Evolutionary conservation across 37 sponge, comb jelly and placozoan species (phyloP).

Genomic region (Cliona cf. orientalis): DNA sequence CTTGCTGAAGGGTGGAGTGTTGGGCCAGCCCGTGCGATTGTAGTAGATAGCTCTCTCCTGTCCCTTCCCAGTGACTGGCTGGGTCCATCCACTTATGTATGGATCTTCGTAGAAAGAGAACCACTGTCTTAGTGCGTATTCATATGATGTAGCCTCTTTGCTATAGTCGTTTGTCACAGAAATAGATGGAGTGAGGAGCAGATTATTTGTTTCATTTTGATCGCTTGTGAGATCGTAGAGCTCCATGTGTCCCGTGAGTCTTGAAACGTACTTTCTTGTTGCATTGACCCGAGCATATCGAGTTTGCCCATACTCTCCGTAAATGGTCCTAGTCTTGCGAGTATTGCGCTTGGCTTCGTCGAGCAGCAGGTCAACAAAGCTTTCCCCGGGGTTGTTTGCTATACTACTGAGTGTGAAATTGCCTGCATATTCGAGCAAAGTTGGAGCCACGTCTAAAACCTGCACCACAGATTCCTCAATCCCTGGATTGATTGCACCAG

Average conservation of each 20-base stretch:
- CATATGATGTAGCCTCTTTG: not conserved
- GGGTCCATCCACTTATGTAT: slow-evolving; percentile 71
- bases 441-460: slow-evolving; percentile 75
- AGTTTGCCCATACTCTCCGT: slow-evolving; percentile 76
- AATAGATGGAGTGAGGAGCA: slow-evolving; percentile 18
- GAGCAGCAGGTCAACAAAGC: slow-evolving; percentile 37
- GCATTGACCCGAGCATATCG: slow-evolving; percentile 44
- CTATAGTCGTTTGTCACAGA: not conserved
- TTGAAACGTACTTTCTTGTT: slow-evolving; percentile 43
- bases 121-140: slow-evolving; percentile 36
- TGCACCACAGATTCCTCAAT: slow-evolving; percentile 64
- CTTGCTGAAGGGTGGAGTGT: slow-evolving; percentile 55
- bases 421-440: slow-evolving; percentile 68
- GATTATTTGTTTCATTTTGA: slow-evolving; percentile 49
- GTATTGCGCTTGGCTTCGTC: slow-evolving; percentile 10
- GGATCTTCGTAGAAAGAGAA: slow-evolving; percentile 79
- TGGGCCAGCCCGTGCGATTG: slow-evolving; percentile 61
- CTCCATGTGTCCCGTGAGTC: slow-evolving; percentile 59
- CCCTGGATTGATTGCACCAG: slow-evolving; percentile 41
- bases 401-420: slow-evolving; percentile 33
- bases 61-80: slow-evolving; percentile 68
- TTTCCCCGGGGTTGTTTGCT: slow-evolving; percentile 50
- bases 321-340: slow-evolving; percentile 29
- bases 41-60: slow-evolving; percentile 60
- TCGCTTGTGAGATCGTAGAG: slow-evolving; percentile 58